Evolutionary conservation across 2,888 invertebrate species (phyloP), one percentile per base, ranked within the genome.

Genomic region (Mimumesa dahlbomi): DNA sequence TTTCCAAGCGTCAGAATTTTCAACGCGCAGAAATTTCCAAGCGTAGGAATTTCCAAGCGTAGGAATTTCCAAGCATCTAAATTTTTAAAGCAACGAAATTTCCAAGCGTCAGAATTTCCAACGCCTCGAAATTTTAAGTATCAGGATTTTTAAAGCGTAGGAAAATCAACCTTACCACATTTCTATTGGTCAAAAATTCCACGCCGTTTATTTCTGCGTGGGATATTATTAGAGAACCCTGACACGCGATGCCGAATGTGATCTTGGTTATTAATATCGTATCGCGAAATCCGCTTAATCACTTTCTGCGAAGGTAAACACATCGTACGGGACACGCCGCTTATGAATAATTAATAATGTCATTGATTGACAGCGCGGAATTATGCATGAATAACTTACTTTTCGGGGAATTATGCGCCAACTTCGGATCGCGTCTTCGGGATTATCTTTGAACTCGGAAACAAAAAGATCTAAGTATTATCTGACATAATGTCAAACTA

Each of bases 241-340:
- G 48, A 66, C 56, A 49, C 76, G 72, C 49, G 76, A 63, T 61
- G 58, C 49, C 42, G 72, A 71, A 72, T 62, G 49, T 14, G 76
- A 75, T 76, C 43, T 13, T 7, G 40, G 62, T 67, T 75, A 72
- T 64, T 68, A 75, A 77, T 73, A 75, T 43, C 68, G 21, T 40
- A 18, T 34, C 48, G 36, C 22, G 49, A 34, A 48, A 61, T 73
- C 67, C 49, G 59, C 53, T 76, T 67, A 67, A 63, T 72, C 71
- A 62, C 34, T 16, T 9, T 16, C 45, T 43, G 38, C 40, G 36
- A 57, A 42, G 63, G 63, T 75, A 75, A 75, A 75, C 76, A 75
- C 76, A 72, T 31, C 53, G 56, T 45, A 18, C 18, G 53, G 38
- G 63, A 59, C 77, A 36, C 59, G 59, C 49, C 54, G 48, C n/a